Base-by-base conservation (phyloP, 2,888 invertebrate species). In the Alviniconcha strummeri region DNA sequence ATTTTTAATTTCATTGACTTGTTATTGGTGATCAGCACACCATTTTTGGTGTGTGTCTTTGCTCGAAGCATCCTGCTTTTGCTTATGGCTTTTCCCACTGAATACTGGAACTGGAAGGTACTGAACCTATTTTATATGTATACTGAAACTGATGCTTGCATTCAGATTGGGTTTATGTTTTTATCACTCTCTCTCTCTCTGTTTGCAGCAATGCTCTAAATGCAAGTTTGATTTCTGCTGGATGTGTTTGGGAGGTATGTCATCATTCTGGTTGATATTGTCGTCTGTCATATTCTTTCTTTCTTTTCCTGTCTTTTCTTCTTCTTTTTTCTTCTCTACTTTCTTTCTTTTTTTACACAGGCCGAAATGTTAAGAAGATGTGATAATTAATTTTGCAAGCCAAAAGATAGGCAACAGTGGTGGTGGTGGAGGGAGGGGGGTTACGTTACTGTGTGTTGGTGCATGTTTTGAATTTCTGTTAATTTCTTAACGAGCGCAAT, bases 181-280 rank as follows among this genome's bases (percentile, higher is more conserved):
- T n/a, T 17, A n/a, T n/a, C n/a, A 2, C 69, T 69, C 15, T 69
- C 69, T n/a, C n/a, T 69, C n/a, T 69, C 6, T 69, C 7, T 69
- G 69, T 69, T 90, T 90, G n/a, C 89, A 94, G 94, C 98, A 98
- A 94, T 99, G 99, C 94, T 98, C 93, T 75, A 94, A 94, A 87
- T 99, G 99, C 94, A 97, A 98, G 94, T 97, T 98, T 94, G 99
- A 99, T 94, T 99, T 99, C 94, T 99, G 99, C 94, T 99, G 99
- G 99, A 99, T 99, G 96, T 99, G 99, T 94, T 95, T 99, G 87
- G 98, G 98, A 83, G 94, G 94, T 94, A 87, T 88, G 90, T 85
- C 13, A 13, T 52, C 52, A 52, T 81, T 36, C 36, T 36, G 36
- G 74, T 52, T 52, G 15, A 15, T n/a, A 19, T 57, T 78, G n/a